Base-by-base conservation (phyloP, 2,797 vertebrate species). In the Paedocypris micromegethes region DNA sequence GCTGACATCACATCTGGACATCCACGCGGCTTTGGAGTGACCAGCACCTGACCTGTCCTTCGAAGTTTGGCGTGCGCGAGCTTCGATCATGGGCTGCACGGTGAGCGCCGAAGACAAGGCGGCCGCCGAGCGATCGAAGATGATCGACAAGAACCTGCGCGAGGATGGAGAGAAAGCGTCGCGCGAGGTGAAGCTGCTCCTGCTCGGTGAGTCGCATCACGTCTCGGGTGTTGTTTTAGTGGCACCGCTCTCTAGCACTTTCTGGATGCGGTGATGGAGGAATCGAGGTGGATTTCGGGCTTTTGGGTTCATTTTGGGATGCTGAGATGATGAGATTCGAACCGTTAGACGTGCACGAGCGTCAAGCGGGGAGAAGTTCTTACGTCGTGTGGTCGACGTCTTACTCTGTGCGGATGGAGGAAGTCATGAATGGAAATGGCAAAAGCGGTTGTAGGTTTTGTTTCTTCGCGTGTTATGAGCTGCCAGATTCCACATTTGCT, bases 51-150 rank as follows among this genome's bases (percentile, higher is more conserved):
- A n/a, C 41, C 38, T 3, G 54, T 56, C 49, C 49, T 47, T 49
- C n/a, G 58, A 66, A 50, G 60, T 48, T 62, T 40, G 53, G 51
- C 42, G 79, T 73, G 79, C 72, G 78, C 77, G 74, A 58, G 61
- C 48, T 48, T 78, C 72, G 89, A 85, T 86, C 88, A 96, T 98
- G 96, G 96, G 95, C 70, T 98, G 96, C 80, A 97, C 96, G 47
- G 92, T 95, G 88, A 98, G 96, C 86, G 91, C 94, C 67, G 96
- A 98, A 84, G 96, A 98, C 84, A 97, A 98, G 89, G 94, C 93
- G 80, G 96, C 95, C 44, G 91, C 93, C 64, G 94, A 98, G 86
- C 92, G 95, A 83, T 98, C 95, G 57, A 96, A 96, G 83, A 97
- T 94, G 92, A 98, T 98, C 82, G 95, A 98, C 85, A 96, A 94